Evolutionary conservation across 2,797 vertebrate species (phyloP), one percentile per base, ranked within the genome.

Genomic region (Setipinna tenuifilis): DNA sequence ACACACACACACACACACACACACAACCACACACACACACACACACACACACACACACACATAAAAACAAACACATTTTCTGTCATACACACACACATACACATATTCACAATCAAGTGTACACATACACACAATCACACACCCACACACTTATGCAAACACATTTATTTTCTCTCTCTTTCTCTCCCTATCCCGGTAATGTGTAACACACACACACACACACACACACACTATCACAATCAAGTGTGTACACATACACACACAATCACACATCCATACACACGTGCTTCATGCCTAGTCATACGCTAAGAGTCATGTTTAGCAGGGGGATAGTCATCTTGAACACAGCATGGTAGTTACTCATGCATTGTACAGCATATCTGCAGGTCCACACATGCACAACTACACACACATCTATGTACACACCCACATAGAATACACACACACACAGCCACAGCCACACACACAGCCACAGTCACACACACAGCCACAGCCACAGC

Each of bases 401-500:
- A 62, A 17, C 21, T 6, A 62, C 59, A 62, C 21, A 23, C 59
- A 68, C 11, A 71, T 2, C 21, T 6, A 25, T 10, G n/a, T 16
- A 62, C 54, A 82, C 58, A 82, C 46, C 25, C 44, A 35, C 82
- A 31, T 68, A 54, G 50, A 54, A 14, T 54, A 54, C 7, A 54
- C 50, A 54, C 50, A 54, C 7, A 54, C 0, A 54, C 35, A 35
- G n/a, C n/a, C 44, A 83, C 82, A 78, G 62, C 57, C 3, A 54
- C 50, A 54, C 50, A 54, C 50, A 54, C 50, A 54, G 2, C 3
- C 50, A 54, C 50, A 54, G 78, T 82, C 71, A 78, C 82, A 57
- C 62, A 87, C 54, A 48, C 35, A 78, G n/a, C 46, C 59, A 84
- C 85, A 83, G 4, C 54, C 44, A 84, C 82, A 83, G 46, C 17